Evolutionary conservation across 2,113 vertebrate genomes (phyloP), one percentile per base, ranked within the genome.

Genomic region (Pseudorasbora parva): DNA sequence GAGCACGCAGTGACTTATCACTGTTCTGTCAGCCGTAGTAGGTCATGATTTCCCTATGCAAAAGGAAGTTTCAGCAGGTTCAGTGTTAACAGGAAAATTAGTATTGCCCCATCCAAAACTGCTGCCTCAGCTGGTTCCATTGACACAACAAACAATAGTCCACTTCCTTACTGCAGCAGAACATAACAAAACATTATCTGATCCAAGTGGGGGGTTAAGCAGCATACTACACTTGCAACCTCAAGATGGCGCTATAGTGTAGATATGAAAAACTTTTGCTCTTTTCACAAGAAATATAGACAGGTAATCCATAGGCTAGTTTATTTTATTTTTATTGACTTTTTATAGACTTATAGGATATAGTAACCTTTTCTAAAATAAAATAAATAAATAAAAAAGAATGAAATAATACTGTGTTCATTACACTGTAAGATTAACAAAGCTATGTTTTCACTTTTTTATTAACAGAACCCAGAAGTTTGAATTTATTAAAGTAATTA

Each of bases 31-130:
- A 27, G 33, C 4, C 33, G 12, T 1, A 56, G 12, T 0, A 57
- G 54, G 76, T 37, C 25, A 19, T 57, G 10, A 59, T 87, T 85
- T 89, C 62, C 41, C 49, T 66, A 41, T 27, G 51, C 80, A 78
- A 78, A 45, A 3, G 41, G 43, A 83, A 86, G 68, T 87, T 79
- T 82, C 43, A 47, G 37, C 60, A 71, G 37, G 41, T 10, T 47
- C 2, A 43, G 1, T 64, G 57, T 56, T 21, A 72, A 74, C 60
- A 77, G 79, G 84, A 59, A 85, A 82, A 69, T 59, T 49, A 69
- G 8, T 14, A 54, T 54, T 19, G 8, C 12, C 27, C 8, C 25
- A 76, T 78, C 62, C 15, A 75, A 9, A 78, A 54, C 43, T 60
- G 82, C 23, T 37, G 51, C 56, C 37, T 84, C 51, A 78, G 47